Evolutionary conservation across 2,888 invertebrate species (phyloP), one percentile per base, ranked within the genome.

Genomic region (Ichneumoninae sp.): DNA sequence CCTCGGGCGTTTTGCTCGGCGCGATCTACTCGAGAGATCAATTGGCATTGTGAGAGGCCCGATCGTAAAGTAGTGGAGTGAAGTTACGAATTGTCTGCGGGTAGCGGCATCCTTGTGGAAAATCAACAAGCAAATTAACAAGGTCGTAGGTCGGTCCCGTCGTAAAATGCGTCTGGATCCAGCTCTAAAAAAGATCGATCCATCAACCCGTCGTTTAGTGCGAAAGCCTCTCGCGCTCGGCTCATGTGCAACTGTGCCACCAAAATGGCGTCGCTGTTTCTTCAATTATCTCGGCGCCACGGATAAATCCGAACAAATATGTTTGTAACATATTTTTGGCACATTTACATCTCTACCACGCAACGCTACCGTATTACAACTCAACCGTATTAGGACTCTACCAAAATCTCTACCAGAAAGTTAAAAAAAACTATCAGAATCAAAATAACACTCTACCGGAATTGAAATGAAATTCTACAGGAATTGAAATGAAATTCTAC

Each of bases 1-100:
- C 62, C 16, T 8, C 19, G 30, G 19, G 62, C 50, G 16, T 19
- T 47, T 47, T 47, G 74, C 26, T 36, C 13, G 19, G 16, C 44
- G 40, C 19, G 44, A 40, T 22, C 22, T 44, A 10, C 47, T 47
- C 13, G 47, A 68, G 47, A 60, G 77, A 62, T 78, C 77, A 78
- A 78, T 78, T 78, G 77, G 33, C 44, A 70, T 47, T 47, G 69
- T n/a, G 44, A 77, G 66, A 69, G 47, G 47, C 60, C 44, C 57
- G 77, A 78, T 77, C 69, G 77, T 78, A 70, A 78, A 78, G 50
- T 44, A 44, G 60, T 36, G 40, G 19, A 44, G 26, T 33, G 62
- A 33, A 33, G 33, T 33, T 30, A 62, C 7, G 30, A 16, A 30
- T 62, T 33, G 16, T 30, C 13, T 30, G 16, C 16, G 62, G 44